phyloP scores from a whole-genome alignment of 1,140 invertebrate genomes.

The Diploscapter pachys region DNA sequence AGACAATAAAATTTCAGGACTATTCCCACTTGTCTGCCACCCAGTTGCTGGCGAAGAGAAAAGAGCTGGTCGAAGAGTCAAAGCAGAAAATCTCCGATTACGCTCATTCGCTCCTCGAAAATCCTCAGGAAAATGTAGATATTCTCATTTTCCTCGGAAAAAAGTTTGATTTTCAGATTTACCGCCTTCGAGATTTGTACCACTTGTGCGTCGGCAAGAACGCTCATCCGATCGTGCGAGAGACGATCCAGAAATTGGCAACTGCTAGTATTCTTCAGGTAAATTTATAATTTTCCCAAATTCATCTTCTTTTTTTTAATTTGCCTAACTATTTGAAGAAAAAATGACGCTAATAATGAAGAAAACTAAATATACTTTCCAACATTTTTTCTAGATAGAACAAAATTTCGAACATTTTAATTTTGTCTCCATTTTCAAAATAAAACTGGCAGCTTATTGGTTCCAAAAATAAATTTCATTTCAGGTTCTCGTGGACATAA shows the following conservation, averaged over 20 bases:
- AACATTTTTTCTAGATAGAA: no score
- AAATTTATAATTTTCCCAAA: constrained; percentile 68
- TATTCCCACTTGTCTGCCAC: constrained; percentile 65
- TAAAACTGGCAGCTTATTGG: no score
- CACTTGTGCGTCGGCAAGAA: constrained; percentile 72
- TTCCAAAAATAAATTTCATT: constrained; percentile 2
- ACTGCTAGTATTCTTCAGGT: constrained; percentile 58
- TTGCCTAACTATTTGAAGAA: no score
- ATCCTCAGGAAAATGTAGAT: constrained; percentile 74
- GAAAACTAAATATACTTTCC: no score
- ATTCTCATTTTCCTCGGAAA: constrained; percentile 29
- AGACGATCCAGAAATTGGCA: constrained; percentile 77
- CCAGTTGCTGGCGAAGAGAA: constrained; percentile 71
- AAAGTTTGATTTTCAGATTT: constrained; percentile 63
- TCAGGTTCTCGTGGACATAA: constrained; percentile 89
- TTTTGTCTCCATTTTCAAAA: no score
- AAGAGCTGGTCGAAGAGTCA: constrained; percentile 72
- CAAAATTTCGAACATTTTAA: no score
- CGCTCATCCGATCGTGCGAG: constrained; percentile 69
- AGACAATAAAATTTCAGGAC: constrained; percentile 35
- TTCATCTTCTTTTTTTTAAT: neutral
- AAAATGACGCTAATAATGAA: no score
- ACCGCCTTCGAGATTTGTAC: constrained; percentile 73
- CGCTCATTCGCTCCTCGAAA: constrained; percentile 74
- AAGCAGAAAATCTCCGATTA: constrained; percentile 79